Percentiles rank a stretch among this genome's conserved stretches.
Evolutionary conservation across 2,113 vertebrate genomes (phyloP).

Genomic region (Corythornis cristatus): DNA sequence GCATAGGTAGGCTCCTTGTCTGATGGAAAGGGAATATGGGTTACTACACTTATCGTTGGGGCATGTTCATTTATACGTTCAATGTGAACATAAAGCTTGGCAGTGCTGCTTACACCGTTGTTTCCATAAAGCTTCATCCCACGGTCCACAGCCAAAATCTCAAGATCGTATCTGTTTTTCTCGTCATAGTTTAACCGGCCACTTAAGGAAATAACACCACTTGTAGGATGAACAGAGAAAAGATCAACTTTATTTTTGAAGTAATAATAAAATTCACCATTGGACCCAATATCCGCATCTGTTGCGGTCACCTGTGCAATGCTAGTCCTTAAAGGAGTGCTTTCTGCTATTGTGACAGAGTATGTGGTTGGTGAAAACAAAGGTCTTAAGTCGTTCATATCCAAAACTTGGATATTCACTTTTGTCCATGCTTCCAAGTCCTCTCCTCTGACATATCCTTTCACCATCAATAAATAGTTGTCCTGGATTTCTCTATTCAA

Average conservation of each 20-base stretch:
- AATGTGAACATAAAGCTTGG: constrained; percentile 94
- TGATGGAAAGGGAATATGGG: constrained; percentile 79
- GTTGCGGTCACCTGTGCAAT: constrained; percentile 98
- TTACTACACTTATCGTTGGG: constrained; percentile 83
- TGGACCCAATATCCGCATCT: constrained; percentile 96
- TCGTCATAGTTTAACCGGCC: constrained; percentile 89
- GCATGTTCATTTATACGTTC: constrained; percentile 91
- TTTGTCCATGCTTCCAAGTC: constrained; percentile 94
- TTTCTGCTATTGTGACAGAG: constrained; percentile 93
- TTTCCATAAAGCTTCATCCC: constrained; percentile 99
- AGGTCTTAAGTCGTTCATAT: constrained; percentile 98
- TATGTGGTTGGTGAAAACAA: constrained; percentile 98
- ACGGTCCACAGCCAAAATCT: constrained; percentile 94
- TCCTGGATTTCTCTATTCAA: constrained; percentile 97
- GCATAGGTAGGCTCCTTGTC: constrained; percentile 86
- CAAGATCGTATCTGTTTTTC: constrained; percentile 89
- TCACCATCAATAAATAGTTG: constrained; percentile 92
- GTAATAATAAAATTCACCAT: constrained; percentile 98
- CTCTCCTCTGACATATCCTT: constrained; percentile 92
- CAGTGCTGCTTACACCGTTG: constrained; percentile 96
- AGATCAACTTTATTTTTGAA: constrained; percentile 94
- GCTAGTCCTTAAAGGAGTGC: constrained; percentile 94
- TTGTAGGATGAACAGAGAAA: constrained; percentile 95
- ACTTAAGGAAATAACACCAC: constrained; percentile 92
- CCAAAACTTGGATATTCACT: constrained; percentile 93